phyloP scores from a whole-genome alignment of 2,797 vertebrate genomes.

The Neosilurus hyrtlii region DNA sequence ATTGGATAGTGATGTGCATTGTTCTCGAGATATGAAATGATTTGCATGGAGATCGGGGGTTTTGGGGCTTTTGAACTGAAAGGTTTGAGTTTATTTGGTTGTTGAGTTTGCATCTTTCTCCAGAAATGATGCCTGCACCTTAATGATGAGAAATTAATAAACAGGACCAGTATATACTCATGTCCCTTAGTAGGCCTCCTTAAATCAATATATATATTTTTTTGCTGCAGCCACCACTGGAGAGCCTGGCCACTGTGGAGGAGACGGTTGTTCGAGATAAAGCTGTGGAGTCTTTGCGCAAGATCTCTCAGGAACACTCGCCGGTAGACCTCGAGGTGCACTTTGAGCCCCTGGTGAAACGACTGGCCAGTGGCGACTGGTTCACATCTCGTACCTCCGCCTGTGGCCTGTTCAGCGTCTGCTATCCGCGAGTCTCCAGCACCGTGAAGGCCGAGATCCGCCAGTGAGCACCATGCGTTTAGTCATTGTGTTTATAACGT shows the following conservation, averaged over 20 bases:
- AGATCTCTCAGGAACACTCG: conserved; percentile 85
- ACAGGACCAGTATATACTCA: too few relatives aligned
- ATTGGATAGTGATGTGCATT: too few relatives aligned
- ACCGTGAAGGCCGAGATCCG: conserved; percentile 83
- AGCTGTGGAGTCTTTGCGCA: conserved; percentile 83
- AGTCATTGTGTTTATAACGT: background rate
- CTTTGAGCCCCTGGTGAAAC: conserved; percentile 84
- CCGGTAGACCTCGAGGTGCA: conserved; percentile 85
- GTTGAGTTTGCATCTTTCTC: background rate
- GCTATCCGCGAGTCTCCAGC: conserved; percentile 83
- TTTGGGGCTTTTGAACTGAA: too few relatives aligned
- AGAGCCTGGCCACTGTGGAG: conserved; percentile 84
- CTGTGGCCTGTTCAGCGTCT: conserved; percentile 84
- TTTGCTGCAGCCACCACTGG: conserved; percentile 75
- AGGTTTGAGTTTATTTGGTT: too few relatives aligned
- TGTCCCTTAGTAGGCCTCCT: background rate
- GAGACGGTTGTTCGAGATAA: conserved; percentile 85
- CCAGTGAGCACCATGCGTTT: conserved; percentile 71
- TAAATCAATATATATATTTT: background rate
- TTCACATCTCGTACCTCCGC: conserved; percentile 87
- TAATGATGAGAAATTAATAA: background rate
- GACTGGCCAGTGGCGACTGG: conserved; percentile 85
- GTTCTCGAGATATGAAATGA: too few relatives aligned
- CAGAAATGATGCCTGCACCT: background rate
- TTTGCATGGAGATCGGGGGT: too few relatives aligned